Evolutionary conservation across 2,113 vertebrate species (phyloP), one percentile per base, ranked within the genome.

Genomic region (Cinclus mexicanus): DNA sequence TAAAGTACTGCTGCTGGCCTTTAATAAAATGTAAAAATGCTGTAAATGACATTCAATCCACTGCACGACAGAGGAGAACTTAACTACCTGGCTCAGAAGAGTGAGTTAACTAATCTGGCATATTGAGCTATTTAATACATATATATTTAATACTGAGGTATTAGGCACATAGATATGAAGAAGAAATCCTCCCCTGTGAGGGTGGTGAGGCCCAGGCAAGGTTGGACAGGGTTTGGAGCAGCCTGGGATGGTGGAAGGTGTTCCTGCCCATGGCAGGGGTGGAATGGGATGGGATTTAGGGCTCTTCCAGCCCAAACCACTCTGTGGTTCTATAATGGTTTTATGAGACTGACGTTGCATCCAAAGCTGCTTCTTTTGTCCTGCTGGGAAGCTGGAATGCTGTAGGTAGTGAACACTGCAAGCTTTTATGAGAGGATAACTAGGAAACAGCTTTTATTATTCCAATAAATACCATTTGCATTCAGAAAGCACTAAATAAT

Each of bases 401-500:
- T 93, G 21, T 18, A 83, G 13, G 35, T 33, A 19, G 18, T 6
- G n/a, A 95, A 35, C 41, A 29, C 44, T 33, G 1, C 12, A 29
- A 61, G 63, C 50, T 91, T 74, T 88, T 74, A 79, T 25, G 53
- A 83, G 35, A 86, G 3, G 26, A 89, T 20, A 77, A 72, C 28
- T 26, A 49, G 31, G 60, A 88, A 93, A 70, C 44, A 77, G 60
- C 47, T 93, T 90, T 83, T 89, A 74, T 90, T 90, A 90, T 75
- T 90, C 65, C 83, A 88, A 77, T 67, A 89, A 92, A 78, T 63
- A 84, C 11, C 35, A 93, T 77, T 71, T 93, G 64, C 61, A 91
- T 53, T 78, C 88, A 88, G 69, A 87, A 44, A 93, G 44, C 42
- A 88, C 53, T 85, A 93, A 92, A 83, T 85, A 68, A 83, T 77